Conservation (phyloP, 2,797 vertebrate species). For the Sebastes trivittatus region DNA sequence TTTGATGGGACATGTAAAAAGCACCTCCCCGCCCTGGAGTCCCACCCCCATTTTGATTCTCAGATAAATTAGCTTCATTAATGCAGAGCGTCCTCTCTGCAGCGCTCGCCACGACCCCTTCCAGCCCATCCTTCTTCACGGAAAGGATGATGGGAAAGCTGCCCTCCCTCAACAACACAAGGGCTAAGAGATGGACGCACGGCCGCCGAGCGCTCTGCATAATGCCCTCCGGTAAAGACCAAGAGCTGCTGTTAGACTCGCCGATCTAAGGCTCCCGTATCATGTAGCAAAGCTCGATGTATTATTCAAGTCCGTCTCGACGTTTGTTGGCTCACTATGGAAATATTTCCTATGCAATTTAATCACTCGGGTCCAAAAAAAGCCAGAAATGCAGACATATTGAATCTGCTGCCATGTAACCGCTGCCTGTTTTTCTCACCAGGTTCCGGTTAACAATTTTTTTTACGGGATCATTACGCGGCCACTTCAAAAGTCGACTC, state of each 20-base stretch:
- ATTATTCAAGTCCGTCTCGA: constrained; percentile 72
- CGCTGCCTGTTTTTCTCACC: constrained; percentile 28
- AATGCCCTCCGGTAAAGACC: constrained; percentile 51
- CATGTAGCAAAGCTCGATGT: constrained; percentile 66
- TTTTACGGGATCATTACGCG: constrained; percentile 35
- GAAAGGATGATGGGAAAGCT: constrained; percentile 72
- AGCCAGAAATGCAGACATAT: constrained; percentile 64
- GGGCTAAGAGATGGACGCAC: constrained; percentile 46
- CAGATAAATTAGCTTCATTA: constrained; percentile 80
- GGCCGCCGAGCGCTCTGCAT: constrained; percentile 47
- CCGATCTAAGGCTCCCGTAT: constrained; percentile 57
- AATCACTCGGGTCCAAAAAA: constrained; percentile 71
- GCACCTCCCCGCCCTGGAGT: constrained; percentile 51
- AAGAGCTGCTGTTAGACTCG: constrained; percentile 39
- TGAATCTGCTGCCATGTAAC: constrained; percentile 52
- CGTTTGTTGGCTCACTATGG: constrained; percentile 60
- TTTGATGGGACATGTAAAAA: constrained; percentile 77
- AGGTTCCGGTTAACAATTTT: constrained; percentile 46
- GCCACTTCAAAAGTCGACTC: constrained; percentile 55
- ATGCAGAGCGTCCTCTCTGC: constrained; percentile 63
- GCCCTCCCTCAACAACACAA: constrained; percentile 57
- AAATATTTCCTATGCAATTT: constrained; percentile 73
- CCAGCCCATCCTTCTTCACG: constrained; percentile 64
- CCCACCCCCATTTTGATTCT: constrained; percentile 69
- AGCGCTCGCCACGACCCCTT: constrained; percentile 53